Evolutionary conservation across 1,140 invertebrate genomes (phyloP), one percentile per base, ranked within the genome.

Genomic region (Dreissena polymorpha): DNA sequence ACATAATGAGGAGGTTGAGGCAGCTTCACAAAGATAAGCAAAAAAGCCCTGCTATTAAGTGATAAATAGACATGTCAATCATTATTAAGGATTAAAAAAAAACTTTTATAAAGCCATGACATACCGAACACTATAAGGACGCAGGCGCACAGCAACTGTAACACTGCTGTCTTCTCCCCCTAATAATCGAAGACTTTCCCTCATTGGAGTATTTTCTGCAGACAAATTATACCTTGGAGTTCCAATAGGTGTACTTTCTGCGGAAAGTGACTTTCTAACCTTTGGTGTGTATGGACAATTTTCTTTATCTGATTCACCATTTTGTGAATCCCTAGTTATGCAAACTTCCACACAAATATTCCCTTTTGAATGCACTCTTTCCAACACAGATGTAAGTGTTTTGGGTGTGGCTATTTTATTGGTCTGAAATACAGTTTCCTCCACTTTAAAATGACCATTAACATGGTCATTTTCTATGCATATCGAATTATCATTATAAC

Each of bases 81-180:
- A n/a, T n/a, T n/a, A n/a, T n/a, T n/a, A n/a, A n/a, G n/a, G n/a
- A n/a, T n/a, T n/a, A n/a, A n/a, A n/a, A n/a, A n/a, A n/a, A n/a
- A n/a, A n/a, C n/a, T n/a, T n/a, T n/a, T n/a, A n/a, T n/a, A n/a
- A 39, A 39, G 39, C 39, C 39, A 5, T 39, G 39, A 39, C 39
- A 39, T 77, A 93, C 92, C 91, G 91, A 86, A 93, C 92, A 88
- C 93, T 95, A 90, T 95, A 95, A 67, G 95, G 95, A 39, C 95
- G 90, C 21, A 95, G 94, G 78, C 95, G 86, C 8, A 95, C 94
- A 50, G 95, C 95, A 7, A 95, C 95, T 73, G 93, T 94, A 0
- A 95, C 92, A 89, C 94, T 94, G 50, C 89, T 90, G 51, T 91
- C 90, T 23, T 90, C 87, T 14, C 86, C 89, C 69, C 84, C 82